Percentiles rank a stretch among this genome's conserved stretches.
These are phyloP conservation scores for Passer domesticus DNA, from an alignment of 2,113 vertebrate genomes.

Conservation along the genomic window DNA sequence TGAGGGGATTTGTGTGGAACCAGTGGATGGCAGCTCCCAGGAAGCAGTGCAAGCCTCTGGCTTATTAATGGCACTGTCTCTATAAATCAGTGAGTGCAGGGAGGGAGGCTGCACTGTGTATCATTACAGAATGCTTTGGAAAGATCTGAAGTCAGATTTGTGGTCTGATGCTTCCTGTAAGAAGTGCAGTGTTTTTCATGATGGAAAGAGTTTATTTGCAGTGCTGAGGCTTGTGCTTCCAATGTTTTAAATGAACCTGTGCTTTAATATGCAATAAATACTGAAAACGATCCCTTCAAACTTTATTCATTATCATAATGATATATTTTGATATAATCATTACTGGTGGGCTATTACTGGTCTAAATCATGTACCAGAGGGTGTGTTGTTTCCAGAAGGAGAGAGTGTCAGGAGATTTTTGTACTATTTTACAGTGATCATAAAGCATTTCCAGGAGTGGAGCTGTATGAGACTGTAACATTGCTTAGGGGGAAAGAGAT, in stretches of 20 bases:
- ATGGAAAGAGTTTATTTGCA: background rate
- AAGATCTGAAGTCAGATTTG: background rate
- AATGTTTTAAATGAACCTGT: background rate
- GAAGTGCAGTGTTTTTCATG: background rate
- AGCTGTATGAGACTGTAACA: background rate
- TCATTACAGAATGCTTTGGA: background rate
- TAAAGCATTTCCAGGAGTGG: conserved; percentile 18
- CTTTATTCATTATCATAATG: background rate
- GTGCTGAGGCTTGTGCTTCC: background rate
- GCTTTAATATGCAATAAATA: conserved; percentile 6
- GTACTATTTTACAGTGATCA: background rate
- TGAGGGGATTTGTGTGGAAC: background rate
- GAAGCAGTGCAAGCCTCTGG: background rate
- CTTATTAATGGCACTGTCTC: background rate
- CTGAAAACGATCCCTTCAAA: background rate
- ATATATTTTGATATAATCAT: background rate
- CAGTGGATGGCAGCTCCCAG: background rate
- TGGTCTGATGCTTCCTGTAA: background rate
- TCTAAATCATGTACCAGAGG: background rate
- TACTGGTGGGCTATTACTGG: background rate
- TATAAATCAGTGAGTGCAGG: background rate
- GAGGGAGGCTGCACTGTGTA: background rate
- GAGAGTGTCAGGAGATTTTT: background rate
- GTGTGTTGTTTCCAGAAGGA: conserved; percentile 2
- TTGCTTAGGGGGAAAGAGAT: background rate